phyloP scores from a whole-genome alignment of 2,113 vertebrate genomes.

The Aphyosemion australe region DNA sequence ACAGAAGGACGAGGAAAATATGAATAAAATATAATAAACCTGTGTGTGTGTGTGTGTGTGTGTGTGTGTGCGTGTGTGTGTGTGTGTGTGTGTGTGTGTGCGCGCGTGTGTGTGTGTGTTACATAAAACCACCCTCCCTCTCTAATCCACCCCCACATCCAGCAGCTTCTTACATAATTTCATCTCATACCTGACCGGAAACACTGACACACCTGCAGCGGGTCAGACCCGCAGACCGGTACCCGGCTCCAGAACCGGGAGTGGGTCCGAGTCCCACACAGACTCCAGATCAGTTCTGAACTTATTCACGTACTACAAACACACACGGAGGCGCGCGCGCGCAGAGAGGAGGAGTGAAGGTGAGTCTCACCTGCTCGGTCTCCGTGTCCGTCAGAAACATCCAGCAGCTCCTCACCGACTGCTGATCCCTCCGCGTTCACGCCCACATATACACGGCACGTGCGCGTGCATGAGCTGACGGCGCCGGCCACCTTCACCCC shows the following conservation, averaged over 20 bases:
- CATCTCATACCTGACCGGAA: too few relatives aligned
- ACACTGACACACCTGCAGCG: not conserved
- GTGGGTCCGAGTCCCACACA: not conserved
- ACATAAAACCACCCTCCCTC: conserved; percentile 36
- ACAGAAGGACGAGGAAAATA: too few relatives aligned
- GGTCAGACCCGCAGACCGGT: not conserved
- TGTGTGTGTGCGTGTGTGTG: too few relatives aligned
- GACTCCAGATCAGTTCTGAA: not conserved
- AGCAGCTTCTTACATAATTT: too few relatives aligned
- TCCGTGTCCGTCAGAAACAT: conserved; percentile 6
- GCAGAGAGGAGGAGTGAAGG: not conserved
- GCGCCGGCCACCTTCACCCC: not conserved
- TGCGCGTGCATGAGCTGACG: conserved; percentile 3
- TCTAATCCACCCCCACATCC: too few relatives aligned
- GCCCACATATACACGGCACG: conserved; percentile 25
- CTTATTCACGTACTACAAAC: not conserved
- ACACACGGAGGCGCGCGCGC: not conserved
- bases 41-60: too few relatives aligned
- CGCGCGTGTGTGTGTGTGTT: conserved; percentile 11
- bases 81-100: too few relatives aligned
- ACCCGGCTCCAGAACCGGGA: conserved; percentile 10
- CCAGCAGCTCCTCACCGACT: not conserved
- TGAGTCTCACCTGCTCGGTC: conserved; percentile 38
- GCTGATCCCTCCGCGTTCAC: not conserved
- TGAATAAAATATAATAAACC: too few relatives aligned